Percentiles rank a stretch among this genome's conserved stretches.
Evolutionary conservation across 2,113 vertebrate genomes (phyloP).

Genomic region (Toxotes chatareus): DNA sequence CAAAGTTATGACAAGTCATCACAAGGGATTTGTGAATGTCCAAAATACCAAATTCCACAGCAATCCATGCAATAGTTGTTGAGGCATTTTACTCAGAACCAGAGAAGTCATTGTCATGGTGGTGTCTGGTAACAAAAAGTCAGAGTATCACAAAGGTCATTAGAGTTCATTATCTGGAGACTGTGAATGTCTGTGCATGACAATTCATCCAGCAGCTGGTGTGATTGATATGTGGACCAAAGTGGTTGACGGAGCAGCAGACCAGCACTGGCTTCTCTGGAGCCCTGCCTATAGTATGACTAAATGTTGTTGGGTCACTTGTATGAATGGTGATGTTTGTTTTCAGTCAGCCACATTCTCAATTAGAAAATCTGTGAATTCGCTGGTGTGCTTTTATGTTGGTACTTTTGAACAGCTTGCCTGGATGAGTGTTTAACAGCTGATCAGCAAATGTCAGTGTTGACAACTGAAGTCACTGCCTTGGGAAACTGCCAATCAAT

Average conservation of each 20-base stretch:
- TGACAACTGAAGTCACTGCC: not conserved
- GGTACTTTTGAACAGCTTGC: not conserved
- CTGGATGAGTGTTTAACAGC: conserved; percentile 17
- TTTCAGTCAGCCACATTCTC: not conserved
- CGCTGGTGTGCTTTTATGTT: not conserved
- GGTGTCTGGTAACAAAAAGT: not conserved
- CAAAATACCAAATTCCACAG: not conserved
- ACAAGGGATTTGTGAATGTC: not conserved
- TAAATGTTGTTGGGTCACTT: not conserved
- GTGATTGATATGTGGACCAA: not conserved
- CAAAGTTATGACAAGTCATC: not conserved
- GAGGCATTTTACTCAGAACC: not conserved
- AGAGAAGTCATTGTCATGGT: not conserved
- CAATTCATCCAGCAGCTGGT: not conserved
- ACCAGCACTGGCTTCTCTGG: too few species aligned
- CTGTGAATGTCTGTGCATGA: not conserved
- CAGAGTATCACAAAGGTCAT: not conserved
- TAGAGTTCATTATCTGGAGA: not conserved
- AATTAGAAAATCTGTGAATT: not conserved
- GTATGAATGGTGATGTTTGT: not conserved
- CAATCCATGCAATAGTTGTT: not conserved
- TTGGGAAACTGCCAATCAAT: conserved; percentile 26
- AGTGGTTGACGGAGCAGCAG: not conserved
- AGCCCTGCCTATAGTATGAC: too few species aligned
- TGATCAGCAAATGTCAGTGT: conserved; percentile 38